These are phyloP conservation scores for Xenopus laevis DNA, from an alignment of 2,113 vertebrate genomes.

Conservation along the genomic window DNA sequence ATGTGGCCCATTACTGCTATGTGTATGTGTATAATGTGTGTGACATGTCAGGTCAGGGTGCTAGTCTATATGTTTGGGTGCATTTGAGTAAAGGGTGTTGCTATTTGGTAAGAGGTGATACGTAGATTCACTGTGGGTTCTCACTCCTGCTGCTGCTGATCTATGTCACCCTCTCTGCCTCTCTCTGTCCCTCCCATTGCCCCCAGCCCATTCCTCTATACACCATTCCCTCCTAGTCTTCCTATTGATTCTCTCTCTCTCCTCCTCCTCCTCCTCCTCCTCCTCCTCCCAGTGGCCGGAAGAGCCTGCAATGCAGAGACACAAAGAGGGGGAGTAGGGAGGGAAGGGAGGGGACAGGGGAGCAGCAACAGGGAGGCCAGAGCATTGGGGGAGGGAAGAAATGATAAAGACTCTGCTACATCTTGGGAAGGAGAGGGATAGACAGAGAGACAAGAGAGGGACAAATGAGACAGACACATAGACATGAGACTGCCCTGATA, in stretches of 20 bases:
- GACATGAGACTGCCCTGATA: too few relatives aligned
- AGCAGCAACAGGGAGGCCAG: neutral
- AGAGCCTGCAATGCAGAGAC: conserved; percentile 41
- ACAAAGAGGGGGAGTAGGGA: neutral
- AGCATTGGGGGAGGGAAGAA: neutral
- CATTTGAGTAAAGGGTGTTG: too few relatives aligned
- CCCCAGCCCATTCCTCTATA: neutral
- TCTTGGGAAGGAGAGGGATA: neutral
- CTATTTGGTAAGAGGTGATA: too few relatives aligned
- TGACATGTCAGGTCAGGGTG: too few relatives aligned
- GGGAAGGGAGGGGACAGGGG: neutral
- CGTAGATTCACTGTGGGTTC: too few relatives aligned
- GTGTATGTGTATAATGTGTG: too few relatives aligned
- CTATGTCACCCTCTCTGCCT: neutral
- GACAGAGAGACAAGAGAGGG: too few relatives aligned
- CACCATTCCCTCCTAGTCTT: neutral
- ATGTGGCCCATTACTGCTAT: too few relatives aligned
- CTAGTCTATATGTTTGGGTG: too few relatives aligned
- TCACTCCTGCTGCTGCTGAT: too few relatives aligned
- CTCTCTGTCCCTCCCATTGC: neutral
- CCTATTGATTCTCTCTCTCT: conserved; percentile 8
- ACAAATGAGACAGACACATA: too few relatives aligned
- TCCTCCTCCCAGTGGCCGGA: conserved; percentile 13
- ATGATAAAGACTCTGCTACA: neutral
- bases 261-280: too few relatives aligned